Evolutionary conservation across 2,113 vertebrate genomes (phyloP), one percentile per base, ranked within the genome.

Genomic region (Pelecanoides urinatrix): DNA sequence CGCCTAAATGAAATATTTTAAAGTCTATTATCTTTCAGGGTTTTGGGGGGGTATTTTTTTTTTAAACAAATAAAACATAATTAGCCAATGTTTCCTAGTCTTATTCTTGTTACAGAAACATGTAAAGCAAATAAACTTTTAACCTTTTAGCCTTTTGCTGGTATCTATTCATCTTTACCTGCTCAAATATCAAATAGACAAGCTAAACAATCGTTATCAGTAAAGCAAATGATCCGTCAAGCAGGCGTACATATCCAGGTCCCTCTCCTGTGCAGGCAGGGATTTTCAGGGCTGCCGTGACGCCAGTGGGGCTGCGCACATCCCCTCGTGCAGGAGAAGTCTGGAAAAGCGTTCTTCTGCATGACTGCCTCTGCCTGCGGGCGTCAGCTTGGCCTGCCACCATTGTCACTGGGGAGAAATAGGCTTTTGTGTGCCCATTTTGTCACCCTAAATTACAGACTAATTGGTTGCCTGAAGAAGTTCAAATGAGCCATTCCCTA

Each of bases 381-480:
- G 16, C 8, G 14, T 76, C 0, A 1, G 3, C 20, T 34, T 38
- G 29, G 17, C 21, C 61, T 71, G 52, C 52, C 50, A 40, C 0
- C 0, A 10, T 2, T n/a, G 17, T 13, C 58, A 34, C 10, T 9
- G 30, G 63, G 22, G 44, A 80, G 23, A 89, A 93, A 70, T 0
- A 16, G 30, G 34, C 4, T 40, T 38, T 52, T 65, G 32, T 58
- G 23, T 25, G 45, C n/a, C 49, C 23, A 1, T 19, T 38, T 4
- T 11, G 11, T 18, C 62, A 44, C n/a, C 40, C 45, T 61, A 36
- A 75, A 72, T 66, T 45, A 36, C 14, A 77, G 55, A 11, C 26
- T 58, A n/a, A 81, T 30, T 40, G 7, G 23, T 71, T 87, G 44
- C 29, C 68, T 13, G 1, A 49, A 77, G 32, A 67, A 45, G 13